These are phyloP conservation scores for Pogoniulus pusillus DNA, from an alignment of 2,797 vertebrate species.

Conservation along the genomic window DNA sequence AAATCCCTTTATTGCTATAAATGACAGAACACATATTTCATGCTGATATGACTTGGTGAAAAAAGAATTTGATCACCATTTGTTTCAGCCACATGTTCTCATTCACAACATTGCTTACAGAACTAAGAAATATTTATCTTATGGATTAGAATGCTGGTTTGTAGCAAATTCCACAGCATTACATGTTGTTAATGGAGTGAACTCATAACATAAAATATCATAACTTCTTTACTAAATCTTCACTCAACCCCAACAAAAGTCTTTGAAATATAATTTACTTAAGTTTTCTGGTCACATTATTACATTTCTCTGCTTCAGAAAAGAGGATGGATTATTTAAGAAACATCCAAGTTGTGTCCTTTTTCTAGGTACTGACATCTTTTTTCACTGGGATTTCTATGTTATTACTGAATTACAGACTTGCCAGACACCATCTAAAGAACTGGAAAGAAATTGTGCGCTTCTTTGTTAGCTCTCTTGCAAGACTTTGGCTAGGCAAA, in stretches of 20 bases:
- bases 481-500: not conserved
- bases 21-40: slow-evolving; percentile 52
- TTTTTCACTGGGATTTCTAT: not conserved
- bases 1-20: slow-evolving; percentile 52
- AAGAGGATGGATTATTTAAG: not conserved
- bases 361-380: not conserved
- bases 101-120: slow-evolving; percentile 48
- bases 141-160: slow-evolving; percentile 19
- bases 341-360: not conserved
- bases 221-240: not conserved
- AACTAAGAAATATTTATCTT: slow-evolving; percentile 58
- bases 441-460: not conserved
- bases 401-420: not conserved
- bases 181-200: not conserved
- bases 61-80: slow-evolving; percentile 32
- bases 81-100: slow-evolving; percentile 55
- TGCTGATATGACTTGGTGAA: slow-evolving; percentile 18
- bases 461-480: not conserved
- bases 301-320: not conserved
- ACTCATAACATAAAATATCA: not conserved
- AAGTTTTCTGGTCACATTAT: not conserved
- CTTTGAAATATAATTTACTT: not conserved
- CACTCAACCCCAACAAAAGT: not conserved
- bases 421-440: not conserved
- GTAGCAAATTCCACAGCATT: slow-evolving; percentile 26